Conservation (phyloP, 2,797 vertebrate species). For the Enteromius paludinosus region DNA sequence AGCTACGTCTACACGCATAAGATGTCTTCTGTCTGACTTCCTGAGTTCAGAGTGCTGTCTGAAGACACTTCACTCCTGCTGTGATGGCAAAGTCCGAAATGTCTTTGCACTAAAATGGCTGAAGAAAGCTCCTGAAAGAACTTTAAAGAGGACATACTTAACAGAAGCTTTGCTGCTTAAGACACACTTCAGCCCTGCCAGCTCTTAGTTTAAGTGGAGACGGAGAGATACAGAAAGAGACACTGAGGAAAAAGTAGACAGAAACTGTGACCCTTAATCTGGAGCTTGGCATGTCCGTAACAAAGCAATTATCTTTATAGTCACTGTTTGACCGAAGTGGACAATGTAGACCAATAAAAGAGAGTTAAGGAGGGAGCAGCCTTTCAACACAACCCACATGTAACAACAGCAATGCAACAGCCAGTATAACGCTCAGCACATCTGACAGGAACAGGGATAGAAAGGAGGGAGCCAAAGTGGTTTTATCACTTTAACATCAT, state of each 20-base stretch:
- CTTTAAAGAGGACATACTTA: conserved; percentile 15
- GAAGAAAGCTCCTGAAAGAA: conserved; percentile 2
- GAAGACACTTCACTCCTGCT: not conserved
- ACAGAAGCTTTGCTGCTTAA: conserved; percentile 10
- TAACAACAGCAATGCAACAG: conserved; percentile 12
- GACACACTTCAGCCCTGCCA: conserved; percentile 19
- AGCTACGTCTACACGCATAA: not conserved
- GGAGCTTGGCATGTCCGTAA: conserved; percentile 37
- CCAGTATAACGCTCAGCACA: conserved; percentile 5
- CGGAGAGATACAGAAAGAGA: conserved; percentile 10
- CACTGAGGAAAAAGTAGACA: not conserved
- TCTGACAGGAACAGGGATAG: not conserved
- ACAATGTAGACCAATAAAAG: conserved; percentile 40
- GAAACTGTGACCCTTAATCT: conserved; percentile 23
- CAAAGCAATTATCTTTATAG: conserved; percentile 49
- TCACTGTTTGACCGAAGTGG: conserved; percentile 30
- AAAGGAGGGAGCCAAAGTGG: not conserved
- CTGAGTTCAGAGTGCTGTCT: too few relatives aligned
- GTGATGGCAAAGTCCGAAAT: not conserved
- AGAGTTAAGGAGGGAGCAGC: not conserved
- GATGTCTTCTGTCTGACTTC: conserved; percentile 14
- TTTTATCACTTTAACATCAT: conserved; percentile 5
- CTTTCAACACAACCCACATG: conserved; percentile 9
- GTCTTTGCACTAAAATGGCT: conserved; percentile 4
- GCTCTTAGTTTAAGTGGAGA: conserved; percentile 24